Evolutionary conservation across 2,888 invertebrate genomes (phyloP).

Genomic region (Heteromyza rotundicornis): DNA sequence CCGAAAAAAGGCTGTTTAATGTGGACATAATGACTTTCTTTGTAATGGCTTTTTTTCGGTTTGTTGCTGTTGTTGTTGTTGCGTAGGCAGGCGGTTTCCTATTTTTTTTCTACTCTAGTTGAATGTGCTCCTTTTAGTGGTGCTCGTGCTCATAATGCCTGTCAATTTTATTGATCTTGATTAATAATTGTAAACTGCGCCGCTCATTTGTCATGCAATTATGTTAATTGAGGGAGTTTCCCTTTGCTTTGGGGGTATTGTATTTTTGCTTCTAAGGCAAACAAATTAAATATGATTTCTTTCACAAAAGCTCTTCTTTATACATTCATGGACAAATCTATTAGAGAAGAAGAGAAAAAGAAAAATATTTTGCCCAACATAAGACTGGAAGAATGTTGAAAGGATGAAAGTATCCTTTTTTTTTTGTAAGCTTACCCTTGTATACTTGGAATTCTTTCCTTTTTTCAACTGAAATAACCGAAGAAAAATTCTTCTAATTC

Average conservation of each 20-base stretch:
- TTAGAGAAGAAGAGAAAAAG: too few relatives aligned
- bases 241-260: not conserved
- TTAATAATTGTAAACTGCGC: constrained; percentile 17
- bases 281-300: too few relatives aligned
- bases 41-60: not conserved
- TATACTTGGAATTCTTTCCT: too few relatives aligned
- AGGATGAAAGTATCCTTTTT: too few relatives aligned
- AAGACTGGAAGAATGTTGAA: too few relatives aligned
- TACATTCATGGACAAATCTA: too few relatives aligned
- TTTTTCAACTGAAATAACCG: too few relatives aligned
- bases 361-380: too few relatives aligned
- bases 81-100: too few relatives aligned
- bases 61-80: not conserved
- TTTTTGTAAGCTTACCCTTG: too few relatives aligned
- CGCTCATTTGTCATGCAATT: constrained; percentile 24
- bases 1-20: constrained; percentile 9
- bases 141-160: not conserved
- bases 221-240: constrained; percentile 17
- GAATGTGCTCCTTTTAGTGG: not conserved
- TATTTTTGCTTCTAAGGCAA: not conserved
- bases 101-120: not conserved
- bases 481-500: too few relatives aligned
- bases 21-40: constrained; percentile 12
- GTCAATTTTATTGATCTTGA: constrained; percentile 19
- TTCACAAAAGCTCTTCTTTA: too few relatives aligned